Evolutionary conservation across 2,113 vertebrate genomes (phyloP).

Genomic region (Mungos mungo): DNA sequence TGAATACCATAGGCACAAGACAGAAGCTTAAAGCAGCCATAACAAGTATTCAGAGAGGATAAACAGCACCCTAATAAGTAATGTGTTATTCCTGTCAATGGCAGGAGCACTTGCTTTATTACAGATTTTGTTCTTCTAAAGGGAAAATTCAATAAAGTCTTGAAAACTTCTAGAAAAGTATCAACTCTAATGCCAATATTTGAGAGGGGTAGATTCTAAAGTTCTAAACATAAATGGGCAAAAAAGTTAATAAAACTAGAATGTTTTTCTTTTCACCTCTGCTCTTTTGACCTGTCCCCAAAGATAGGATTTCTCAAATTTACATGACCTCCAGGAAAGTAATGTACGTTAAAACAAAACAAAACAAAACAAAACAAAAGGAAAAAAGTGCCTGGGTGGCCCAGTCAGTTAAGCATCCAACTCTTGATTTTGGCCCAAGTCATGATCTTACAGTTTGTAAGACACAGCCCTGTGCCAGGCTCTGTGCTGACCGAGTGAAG

Average conservation of each 20-base stretch:
- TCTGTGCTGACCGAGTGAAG: too few relatives aligned
- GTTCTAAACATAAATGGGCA: background rate
- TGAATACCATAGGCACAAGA: background rate
- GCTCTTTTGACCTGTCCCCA: background rate
- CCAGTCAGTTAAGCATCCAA: too few relatives aligned
- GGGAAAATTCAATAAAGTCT: background rate
- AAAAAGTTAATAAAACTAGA: constrained; percentile 30
- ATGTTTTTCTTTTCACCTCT: constrained; percentile 39
- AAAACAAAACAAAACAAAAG: too few relatives aligned
- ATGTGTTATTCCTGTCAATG: background rate
- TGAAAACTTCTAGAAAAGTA: constrained; percentile 20
- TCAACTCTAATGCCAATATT: background rate
- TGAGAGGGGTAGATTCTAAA: background rate
- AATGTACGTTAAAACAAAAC: background rate
- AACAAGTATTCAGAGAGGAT: background rate
- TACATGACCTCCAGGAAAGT: background rate
- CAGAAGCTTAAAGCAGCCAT: background rate
- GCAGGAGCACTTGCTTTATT: background rate
- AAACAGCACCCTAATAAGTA: background rate
- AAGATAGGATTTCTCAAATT: constrained; percentile 20
- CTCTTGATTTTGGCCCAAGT: too few relatives aligned
- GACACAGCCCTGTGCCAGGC: too few relatives aligned
- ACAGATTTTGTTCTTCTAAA: constrained; percentile 20
- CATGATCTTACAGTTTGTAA: too few relatives aligned
- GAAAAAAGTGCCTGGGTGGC: too few relatives aligned